phyloP scores from a whole-genome alignment of 2,797 vertebrate species.

The Astyanax mexicanus region DNA sequence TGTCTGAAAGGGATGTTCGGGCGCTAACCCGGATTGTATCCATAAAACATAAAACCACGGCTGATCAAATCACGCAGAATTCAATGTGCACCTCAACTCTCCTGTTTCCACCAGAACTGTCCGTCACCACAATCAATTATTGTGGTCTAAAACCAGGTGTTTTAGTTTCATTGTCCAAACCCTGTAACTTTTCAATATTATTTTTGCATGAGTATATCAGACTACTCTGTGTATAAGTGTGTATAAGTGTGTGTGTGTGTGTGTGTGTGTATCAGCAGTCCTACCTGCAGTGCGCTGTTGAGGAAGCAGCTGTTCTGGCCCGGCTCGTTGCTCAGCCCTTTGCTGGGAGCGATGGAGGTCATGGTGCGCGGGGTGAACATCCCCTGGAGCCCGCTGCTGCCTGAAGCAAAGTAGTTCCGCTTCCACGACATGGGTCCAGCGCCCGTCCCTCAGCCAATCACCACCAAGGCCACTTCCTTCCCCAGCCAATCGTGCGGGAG shows the following conservation, averaged over 20 bases:
- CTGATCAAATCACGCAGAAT: no score
- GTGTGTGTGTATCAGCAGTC: slow-evolving; percentile 33
- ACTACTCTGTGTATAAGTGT: background rate
- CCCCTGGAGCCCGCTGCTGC: slow-evolving; percentile 86
- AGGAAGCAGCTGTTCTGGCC: slow-evolving; percentile 99
- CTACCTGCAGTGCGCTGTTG: slow-evolving; percentile 96
- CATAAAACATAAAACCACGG: no score
- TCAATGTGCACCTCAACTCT: no score
- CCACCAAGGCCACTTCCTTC: slow-evolving; percentile 56
- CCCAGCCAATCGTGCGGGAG: slow-evolving; percentile 48
- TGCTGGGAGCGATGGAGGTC: slow-evolving; percentile 95
- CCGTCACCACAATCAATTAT: no score
- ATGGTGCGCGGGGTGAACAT: slow-evolving; percentile 89
- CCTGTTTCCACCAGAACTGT: no score
- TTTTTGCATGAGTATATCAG: no score
- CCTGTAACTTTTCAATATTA: no score
- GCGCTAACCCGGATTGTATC: no score
- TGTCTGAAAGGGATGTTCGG: no score
- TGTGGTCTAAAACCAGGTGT: no score
- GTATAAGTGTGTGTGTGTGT: background rate
- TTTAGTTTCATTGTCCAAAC: no score
- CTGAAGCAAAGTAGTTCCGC: slow-evolving; percentile 93
- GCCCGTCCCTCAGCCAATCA: slow-evolving; percentile 48
- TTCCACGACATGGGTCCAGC: slow-evolving; percentile 89
- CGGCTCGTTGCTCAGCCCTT: slow-evolving; percentile 97